Evolutionary conservation across 2,797 vertebrate genomes (phyloP).

Genomic region (Phaenicophaeus curvirostris): DNA sequence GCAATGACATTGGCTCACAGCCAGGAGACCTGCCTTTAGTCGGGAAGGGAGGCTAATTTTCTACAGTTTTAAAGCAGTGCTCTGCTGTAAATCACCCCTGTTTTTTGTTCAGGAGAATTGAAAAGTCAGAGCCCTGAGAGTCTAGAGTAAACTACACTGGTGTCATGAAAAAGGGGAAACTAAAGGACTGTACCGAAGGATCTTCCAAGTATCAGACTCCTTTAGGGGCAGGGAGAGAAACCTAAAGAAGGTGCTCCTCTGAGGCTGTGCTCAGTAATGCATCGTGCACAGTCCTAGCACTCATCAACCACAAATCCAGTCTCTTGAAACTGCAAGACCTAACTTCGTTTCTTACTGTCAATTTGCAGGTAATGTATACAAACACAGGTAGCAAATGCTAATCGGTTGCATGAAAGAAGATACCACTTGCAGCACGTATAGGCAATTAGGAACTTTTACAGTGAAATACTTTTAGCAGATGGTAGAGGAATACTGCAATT

Average conservation of each 20-base stretch:
- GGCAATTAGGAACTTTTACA: not conserved
- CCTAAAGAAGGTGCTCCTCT: not conserved
- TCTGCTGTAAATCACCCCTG: not conserved
- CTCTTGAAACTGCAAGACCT: not conserved
- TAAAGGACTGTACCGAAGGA: not conserved
- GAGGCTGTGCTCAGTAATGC: fast-evolving
- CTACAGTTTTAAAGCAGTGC: not conserved
- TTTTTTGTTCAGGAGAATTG: not conserved
- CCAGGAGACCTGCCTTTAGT: not conserved
- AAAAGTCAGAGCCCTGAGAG: not conserved
- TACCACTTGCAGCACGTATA: not conserved
- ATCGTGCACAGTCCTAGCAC: fast-evolving
- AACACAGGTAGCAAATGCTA: not conserved
- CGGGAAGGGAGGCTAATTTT: not conserved
- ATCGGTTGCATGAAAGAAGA: not conserved
- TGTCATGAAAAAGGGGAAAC: not conserved
- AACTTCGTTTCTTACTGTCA: not conserved
- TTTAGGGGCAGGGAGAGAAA: not conserved
- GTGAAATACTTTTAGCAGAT: not conserved
- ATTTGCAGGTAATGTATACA: not conserved
- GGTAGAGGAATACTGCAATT: not conserved
- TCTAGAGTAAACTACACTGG: not conserved
- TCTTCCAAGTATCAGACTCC: not conserved
- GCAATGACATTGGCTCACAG: not conserved
- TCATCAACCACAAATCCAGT: not conserved